Base-by-base conservation (phyloP, 2,797 vertebrate genomes). In the Neopelma chrysocephalum region DNA sequence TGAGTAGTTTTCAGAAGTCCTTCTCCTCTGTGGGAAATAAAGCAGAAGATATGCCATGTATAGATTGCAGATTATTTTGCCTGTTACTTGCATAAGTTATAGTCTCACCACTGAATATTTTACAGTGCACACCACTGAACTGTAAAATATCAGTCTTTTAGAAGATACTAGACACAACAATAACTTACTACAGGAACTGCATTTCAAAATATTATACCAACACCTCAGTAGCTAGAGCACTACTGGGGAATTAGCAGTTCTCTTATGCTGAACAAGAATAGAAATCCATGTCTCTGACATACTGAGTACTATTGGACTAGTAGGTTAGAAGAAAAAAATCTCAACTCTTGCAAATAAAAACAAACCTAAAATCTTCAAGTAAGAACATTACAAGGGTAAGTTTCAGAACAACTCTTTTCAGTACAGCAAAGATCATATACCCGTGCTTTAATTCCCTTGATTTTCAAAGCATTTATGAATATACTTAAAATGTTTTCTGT, bases 1-100 rank as follows among this genome's bases (percentile, higher is more conserved):
- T 99, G 98, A n/a, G 99, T 99, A 61, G 99, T 99, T 98, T 99
- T 99, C 97, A 99, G 97, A 85, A 99, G 98, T 47, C 99, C 99
- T 97, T 99, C 99, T 94, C 99, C 99, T 97, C 99, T 99, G 96
- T 89, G 95, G 94, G 57, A 96, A 96, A 96, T 45, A 92, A 92
- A 92, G 64, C 27, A 94, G 45, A 82, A 62, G 36, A 65, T 31
- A 50, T 4, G 18, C 15, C 40, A 58, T 9, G 21, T 64, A 53
- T 2, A 75, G 22, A 69, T 27, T 80, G 25, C 6, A 53, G 32
- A 80, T 51, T 68, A 51, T 75, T 95, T 81, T 69, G 48, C 36
- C 60, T 70, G 34, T 31, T 86, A 34, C 47, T 72, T 82, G 21
- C 13, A 69, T 34, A 42, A 66, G 36, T 72, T 57, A 26, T 5